phyloP scores from a whole-genome alignment of 2,113 vertebrate genomes.

The Rhinogobius similis region DNA sequence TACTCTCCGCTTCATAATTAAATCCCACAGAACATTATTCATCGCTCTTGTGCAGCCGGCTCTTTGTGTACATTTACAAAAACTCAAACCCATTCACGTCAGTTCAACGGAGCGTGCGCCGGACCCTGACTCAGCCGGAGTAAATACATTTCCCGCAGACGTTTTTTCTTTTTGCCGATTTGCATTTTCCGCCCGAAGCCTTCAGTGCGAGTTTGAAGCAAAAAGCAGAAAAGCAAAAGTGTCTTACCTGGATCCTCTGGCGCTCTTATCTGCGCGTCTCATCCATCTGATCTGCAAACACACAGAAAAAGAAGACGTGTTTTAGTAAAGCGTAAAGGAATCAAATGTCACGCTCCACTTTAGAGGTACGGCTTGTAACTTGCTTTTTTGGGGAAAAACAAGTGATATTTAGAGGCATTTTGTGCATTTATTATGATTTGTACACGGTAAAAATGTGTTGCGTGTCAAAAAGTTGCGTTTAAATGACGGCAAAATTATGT shows the following conservation, averaged over 20 bases:
- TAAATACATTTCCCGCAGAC: constrained; percentile 39
- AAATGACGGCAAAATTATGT: too few relatives aligned
- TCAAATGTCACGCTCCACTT: constrained; percentile 1
- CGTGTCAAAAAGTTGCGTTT: too few relatives aligned
- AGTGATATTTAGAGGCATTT: too few relatives aligned
- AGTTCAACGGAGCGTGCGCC: constrained; percentile 44
- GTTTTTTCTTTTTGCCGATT: constrained; percentile 6
- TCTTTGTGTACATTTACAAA: constrained; percentile 17
- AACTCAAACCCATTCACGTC: constrained; percentile 34
- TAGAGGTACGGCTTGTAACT: background rate
- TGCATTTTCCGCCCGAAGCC: background rate
- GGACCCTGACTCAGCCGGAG: constrained; percentile 44
- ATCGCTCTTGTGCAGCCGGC: constrained; percentile 13
- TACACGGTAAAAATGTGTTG: too few relatives aligned
- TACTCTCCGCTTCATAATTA: background rate
- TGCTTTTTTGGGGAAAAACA: background rate
- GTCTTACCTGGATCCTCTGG: constrained; percentile 10
- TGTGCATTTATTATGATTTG: too few relatives aligned
- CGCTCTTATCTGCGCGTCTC: background rate
- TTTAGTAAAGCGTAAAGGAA: background rate
- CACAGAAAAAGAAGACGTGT: background rate
- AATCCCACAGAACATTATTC: background rate
- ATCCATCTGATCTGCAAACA: background rate
- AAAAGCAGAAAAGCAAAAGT: background rate
- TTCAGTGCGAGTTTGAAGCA: background rate